Percentiles rank a stretch among this genome's conserved stretches.
phyloP scores from a whole-genome alignment of 2,888 invertebrate genomes.

The Tipula unca region DNA sequence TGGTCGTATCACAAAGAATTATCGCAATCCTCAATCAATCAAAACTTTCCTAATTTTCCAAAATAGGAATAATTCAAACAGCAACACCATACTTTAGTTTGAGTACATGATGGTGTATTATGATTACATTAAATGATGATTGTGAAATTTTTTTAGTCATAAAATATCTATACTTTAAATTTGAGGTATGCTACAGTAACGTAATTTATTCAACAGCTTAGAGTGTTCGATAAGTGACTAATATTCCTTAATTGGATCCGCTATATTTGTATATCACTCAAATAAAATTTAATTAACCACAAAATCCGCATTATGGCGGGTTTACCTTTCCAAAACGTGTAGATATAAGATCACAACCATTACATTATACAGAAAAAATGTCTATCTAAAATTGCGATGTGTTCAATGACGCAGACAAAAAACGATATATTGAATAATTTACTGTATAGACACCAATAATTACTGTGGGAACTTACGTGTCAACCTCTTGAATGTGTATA shows the following conservation, averaged over 20 bases:
- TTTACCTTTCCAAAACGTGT: neutral
- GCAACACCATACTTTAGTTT: too few species aligned
- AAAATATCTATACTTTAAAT: too few species aligned
- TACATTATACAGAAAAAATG: neutral
- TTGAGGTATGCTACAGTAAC: too few species aligned
- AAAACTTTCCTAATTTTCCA: too few species aligned
- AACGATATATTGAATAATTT: neutral
- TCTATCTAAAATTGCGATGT: neutral
- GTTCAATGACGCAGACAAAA: neutral
- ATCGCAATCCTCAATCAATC: too few species aligned
- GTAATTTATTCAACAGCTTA: too few species aligned
- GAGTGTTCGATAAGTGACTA: too few species aligned
- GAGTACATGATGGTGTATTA: too few species aligned
- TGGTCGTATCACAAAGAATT: too few species aligned
- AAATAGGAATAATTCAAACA: too few species aligned
- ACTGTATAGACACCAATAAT: neutral
- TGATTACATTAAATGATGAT: too few species aligned
- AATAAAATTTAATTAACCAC: neutral
- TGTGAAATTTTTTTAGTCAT: too few species aligned
- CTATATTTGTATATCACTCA: neutral
- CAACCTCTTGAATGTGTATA: neutral
- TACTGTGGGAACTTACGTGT: neutral
- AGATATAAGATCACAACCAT: neutral
- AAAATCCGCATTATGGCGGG: neutral
- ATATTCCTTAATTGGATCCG: neutral